Evolutionary conservation across 2,888 invertebrate species (phyloP).

Genomic region (Colostygia pectinataria): DNA sequence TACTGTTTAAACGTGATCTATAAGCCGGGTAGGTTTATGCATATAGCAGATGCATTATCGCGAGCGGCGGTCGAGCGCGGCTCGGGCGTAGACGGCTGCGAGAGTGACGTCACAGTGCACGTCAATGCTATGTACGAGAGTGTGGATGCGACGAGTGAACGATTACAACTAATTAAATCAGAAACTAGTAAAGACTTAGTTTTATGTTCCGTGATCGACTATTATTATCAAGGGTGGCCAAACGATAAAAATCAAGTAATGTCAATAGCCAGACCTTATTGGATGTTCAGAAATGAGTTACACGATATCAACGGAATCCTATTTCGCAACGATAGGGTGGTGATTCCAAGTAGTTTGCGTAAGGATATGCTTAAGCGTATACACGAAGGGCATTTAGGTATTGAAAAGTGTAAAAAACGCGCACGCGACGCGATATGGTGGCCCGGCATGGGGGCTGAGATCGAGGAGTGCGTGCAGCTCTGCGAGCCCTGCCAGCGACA

Average conservation of each 20-base stretch:
- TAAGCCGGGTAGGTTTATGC: slow-evolving; percentile 5
- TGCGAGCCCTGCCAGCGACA: slow-evolving; percentile 28
- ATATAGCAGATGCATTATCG: slow-evolving; percentile 45
- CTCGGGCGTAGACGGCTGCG: slow-evolving; percentile 8
- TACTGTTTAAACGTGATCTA: slow-evolving; percentile 1
- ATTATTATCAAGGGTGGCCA: slow-evolving; percentile 11
- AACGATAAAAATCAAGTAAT: slow-evolving; percentile 1
- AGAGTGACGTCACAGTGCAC: slow-evolving; percentile 16
- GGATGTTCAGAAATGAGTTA: slow-evolving; percentile 8
- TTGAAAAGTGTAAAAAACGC: slow-evolving; percentile 9
- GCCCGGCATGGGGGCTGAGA: slow-evolving; percentile 16
- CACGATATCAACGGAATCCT: slow-evolving; percentile 6
- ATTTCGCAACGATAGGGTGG: slow-evolving; percentile 6
- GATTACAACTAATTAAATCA: not conserved
- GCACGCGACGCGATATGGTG: slow-evolving; percentile 5
- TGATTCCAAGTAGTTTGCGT: slow-evolving; percentile 5
- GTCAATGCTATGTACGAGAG: slow-evolving; percentile 5
- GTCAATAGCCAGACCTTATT: slow-evolving; percentile 5
- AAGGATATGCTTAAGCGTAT: slow-evolving; percentile 5
- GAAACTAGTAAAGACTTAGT: not conserved
- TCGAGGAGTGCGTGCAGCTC: slow-evolving; percentile 19
- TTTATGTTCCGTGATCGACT: not conserved
- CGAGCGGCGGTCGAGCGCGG: slow-evolving; percentile 28
- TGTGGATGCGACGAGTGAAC: slow-evolving; percentile 3
- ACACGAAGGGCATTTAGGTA: slow-evolving; percentile 17